These are phyloP conservation scores for Actias luna DNA, from an alignment of 2,888 invertebrate genomes.

Conservation along the genomic window DNA sequence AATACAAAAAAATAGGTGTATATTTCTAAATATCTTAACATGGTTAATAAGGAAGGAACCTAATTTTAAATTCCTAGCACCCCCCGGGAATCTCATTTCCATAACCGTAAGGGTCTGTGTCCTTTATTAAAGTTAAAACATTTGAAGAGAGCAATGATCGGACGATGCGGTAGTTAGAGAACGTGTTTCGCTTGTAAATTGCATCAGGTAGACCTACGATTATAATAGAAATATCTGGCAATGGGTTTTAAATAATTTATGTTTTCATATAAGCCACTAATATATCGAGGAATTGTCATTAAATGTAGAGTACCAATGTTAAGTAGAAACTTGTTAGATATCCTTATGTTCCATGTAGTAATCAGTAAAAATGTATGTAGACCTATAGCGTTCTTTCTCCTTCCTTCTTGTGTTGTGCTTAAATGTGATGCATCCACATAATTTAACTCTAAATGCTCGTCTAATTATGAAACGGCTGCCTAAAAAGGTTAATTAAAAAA, in stretches of 20 bases:
- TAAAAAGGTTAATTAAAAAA: no score
- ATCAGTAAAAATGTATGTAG: no score
- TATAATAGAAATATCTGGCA: not conserved
- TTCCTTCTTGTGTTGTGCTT: no score
- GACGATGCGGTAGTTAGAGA: constrained; percentile 17
- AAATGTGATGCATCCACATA: no score
- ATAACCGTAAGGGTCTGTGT: constrained; percentile 20
- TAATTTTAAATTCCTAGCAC: constrained; percentile 17
- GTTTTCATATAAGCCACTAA: not conserved
- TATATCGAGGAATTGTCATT: no score
- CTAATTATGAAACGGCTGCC: no score
- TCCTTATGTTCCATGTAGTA: no score
- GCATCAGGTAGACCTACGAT: not conserved
- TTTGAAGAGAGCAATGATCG: constrained; percentile 30
- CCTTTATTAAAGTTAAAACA: constrained; percentile 30
- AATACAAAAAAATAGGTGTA: not conserved
- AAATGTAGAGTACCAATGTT: no score
- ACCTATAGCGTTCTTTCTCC: no score
- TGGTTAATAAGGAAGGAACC: constrained; percentile 15
- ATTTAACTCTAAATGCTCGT: no score
- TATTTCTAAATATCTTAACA: constrained; percentile 7
- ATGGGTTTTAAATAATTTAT: not conserved
- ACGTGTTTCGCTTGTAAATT: constrained; percentile 24
- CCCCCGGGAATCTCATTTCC: constrained; percentile 14
- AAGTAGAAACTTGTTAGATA: no score